Base-by-base conservation (phyloP, 2,888 invertebrate species). In the Amphimallon solstitiale region DNA sequence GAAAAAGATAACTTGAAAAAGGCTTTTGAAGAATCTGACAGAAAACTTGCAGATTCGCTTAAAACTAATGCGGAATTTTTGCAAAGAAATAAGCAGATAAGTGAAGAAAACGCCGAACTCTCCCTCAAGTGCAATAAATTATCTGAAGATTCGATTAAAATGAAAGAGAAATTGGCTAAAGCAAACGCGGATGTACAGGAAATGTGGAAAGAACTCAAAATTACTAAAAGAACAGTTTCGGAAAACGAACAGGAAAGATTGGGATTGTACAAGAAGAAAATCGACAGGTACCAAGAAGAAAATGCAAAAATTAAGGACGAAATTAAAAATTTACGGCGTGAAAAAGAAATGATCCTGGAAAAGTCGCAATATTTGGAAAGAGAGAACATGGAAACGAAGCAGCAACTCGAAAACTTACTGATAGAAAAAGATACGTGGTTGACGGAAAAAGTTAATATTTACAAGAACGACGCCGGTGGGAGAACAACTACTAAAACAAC, bases 381-480 rank as follows among this genome's bases (percentile, higher is more conserved):
- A 12, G 45, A 64, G 2, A 64, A 45, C 19, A 19, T 21, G 12
- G 46, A 35, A 37, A 12, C 12, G 5, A 54, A 23, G 2, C 54
- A 54, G n/a, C 34, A 54, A 9, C 29, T 64, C n/a, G 63, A 64
- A 64, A 46, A 64, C 14, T 54, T 64, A 2, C 34, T 64, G 63
- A 9, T 64, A 0, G 63, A 64, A 19, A 64, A 64, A 21, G 54
- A 64, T 45, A 6, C 29, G 9, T 64, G 51, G 52, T 46, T 64
- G 12, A 45, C 63, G 10, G 45, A 64, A 15, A 63, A 64, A 34
- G 14, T 64, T 15, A 34, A 46, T 21, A 21, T 40, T 21, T 54
- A 43, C 29, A 54, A 38, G 14, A 14, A 6, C 7, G 15, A 14
- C 5, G 15, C 12, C 2, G 43, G 23, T 12, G 6, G 7, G 1